These are phyloP conservation scores for Gallinago media DNA, from an alignment of 2,113 vertebrate genomes.

Conservation along the genomic window DNA sequence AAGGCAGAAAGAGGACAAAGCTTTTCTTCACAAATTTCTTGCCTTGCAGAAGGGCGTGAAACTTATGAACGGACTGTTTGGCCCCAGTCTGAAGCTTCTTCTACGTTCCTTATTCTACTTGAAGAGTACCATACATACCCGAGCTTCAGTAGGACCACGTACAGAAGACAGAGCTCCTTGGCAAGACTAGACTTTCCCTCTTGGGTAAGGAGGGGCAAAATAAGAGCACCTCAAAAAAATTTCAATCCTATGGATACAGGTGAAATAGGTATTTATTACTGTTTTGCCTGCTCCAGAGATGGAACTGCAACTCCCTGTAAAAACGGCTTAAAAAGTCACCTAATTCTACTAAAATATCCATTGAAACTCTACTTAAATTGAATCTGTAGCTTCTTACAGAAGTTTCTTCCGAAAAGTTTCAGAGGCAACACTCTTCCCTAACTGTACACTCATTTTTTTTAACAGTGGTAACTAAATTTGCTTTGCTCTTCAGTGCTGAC, in stretches of 20 bases:
- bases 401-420: not conserved
- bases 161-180: not conserved
- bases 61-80: not conserved
- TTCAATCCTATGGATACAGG: not conserved
- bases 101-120: not conserved
- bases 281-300: not conserved
- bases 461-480: not conserved
- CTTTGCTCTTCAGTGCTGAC: not conserved
- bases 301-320: not conserved
- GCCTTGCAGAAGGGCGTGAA: not conserved
- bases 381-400: not conserved
- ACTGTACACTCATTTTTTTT: not conserved
- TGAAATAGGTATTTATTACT: not conserved
- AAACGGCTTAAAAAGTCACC: not conserved
- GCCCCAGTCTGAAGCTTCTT: not conserved
- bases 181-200: not conserved
- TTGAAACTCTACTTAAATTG: not conserved
- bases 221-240: not conserved
- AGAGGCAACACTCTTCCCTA: not conserved
- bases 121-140: not conserved
- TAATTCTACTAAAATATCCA: not conserved
- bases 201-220: not conserved
- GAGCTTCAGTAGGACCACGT: not conserved
- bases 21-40: accelerated
- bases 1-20: not conserved